These are phyloP conservation scores for Ageneiosus marmoratus DNA, from an alignment of 2,113 vertebrate species.

Conservation along the genomic window DNA sequence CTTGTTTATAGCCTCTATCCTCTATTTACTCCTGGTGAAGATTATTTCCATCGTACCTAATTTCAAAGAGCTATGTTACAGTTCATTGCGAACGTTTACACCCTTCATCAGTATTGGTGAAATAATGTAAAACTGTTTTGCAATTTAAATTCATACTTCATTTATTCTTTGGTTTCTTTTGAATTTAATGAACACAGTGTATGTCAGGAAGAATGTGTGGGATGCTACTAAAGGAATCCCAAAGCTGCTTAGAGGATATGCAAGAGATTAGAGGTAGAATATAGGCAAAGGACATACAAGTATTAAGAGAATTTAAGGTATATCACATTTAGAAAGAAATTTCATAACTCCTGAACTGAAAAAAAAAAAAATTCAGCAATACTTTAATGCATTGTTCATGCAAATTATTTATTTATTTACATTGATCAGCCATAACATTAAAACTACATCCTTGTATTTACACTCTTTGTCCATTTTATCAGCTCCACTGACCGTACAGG, in stretches of 20 bases:
- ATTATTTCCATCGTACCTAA: background rate
- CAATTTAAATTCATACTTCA: background rate
- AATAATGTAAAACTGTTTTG: background rate
- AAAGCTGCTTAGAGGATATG: background rate
- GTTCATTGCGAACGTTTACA: background rate
- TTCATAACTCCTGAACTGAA: background rate
- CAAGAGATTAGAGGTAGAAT: background rate
- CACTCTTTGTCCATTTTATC: no score
- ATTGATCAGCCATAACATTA: no score
- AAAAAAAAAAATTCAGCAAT: no score
- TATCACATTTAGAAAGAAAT: background rate
- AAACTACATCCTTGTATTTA: no score
- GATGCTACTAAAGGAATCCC: background rate
- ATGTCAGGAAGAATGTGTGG: background rate
- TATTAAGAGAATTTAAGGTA: background rate
- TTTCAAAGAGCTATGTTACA: background rate
- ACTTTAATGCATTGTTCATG: background rate
- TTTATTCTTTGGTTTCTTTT: background rate
- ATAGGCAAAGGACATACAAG: background rate
- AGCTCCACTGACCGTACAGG: no score
- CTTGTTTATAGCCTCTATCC: conserved; percentile 30
- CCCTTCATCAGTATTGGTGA: background rate
- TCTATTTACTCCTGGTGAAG: background rate
- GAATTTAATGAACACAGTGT: background rate
- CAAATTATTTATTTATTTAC: background rate